phyloP scores from a whole-genome alignment of 1,140 invertebrate species.

The Diuraphis noxia region DNA sequence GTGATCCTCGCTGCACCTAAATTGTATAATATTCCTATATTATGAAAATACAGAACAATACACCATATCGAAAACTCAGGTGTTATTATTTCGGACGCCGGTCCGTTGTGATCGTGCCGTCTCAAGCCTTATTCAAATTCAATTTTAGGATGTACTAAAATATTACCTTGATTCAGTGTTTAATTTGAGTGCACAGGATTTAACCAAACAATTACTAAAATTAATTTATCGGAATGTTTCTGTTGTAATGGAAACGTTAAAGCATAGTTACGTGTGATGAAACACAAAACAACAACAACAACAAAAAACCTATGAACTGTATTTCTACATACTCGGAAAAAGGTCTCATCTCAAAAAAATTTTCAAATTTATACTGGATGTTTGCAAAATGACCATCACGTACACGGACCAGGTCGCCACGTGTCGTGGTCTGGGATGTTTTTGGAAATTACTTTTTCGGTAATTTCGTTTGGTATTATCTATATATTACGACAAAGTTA shows the following conservation, averaged over 20 bases:
- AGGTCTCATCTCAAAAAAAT: neutral
- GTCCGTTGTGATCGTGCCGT: no score
- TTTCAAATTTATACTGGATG: neutral
- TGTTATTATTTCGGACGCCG: no score
- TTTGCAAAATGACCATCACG: slow-evolving; percentile 60
- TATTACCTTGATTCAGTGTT: neutral
- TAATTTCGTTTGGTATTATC: slow-evolving; percentile 55
- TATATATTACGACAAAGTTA: neutral
- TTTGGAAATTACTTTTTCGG: slow-evolving; percentile 61
- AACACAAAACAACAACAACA: neutral
- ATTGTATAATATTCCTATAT: no score
- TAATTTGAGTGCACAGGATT: neutral
- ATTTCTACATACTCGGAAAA: neutral
- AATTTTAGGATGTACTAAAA: neutral
- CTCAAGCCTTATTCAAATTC: no score
- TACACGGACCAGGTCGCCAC: slow-evolving; percentile 62
- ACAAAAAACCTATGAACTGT: slow-evolving; percentile 6
- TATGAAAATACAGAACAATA: no score
- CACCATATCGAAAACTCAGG: no score
- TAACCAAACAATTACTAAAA: neutral
- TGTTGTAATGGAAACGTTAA: slow-evolving; percentile 18
- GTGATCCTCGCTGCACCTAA: no score
- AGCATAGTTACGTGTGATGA: neutral
- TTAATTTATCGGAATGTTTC: neutral
- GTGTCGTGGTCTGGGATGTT: slow-evolving; percentile 60